These are phyloP conservation scores for Amphibalanus amphitrite DNA, from an alignment of 1,140 invertebrate species.

Conservation along the genomic window DNA sequence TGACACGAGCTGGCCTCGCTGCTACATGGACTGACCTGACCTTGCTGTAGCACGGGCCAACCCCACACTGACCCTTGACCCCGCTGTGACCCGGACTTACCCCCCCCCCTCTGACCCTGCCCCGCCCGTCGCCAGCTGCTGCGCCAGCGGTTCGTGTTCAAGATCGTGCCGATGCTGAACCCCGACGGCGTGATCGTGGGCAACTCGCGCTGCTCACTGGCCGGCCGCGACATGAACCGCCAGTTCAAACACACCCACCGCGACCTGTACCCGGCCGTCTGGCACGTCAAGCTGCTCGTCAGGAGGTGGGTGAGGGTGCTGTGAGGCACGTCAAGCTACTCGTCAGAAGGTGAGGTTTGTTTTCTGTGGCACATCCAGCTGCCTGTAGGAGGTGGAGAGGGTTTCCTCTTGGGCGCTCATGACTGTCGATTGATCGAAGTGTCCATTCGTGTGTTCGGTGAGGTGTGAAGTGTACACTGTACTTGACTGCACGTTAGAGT, in stretches of 20 bases:
- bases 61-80: not conserved
- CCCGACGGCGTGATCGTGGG: conserved; percentile 92
- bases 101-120: not conserved
- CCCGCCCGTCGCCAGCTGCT: conserved; percentile 36
- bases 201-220: conserved; percentile 72
- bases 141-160: conserved; percentile 87
- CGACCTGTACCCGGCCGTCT: conserved; percentile 80
- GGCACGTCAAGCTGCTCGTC: conserved; percentile 65
- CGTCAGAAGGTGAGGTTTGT: too few species aligned
- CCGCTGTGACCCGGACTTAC: not conserved
- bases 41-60: too few species aligned
- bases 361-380: too few species aligned
- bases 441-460: too few species aligned
- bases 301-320: conserved; percentile 48
- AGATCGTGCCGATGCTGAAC: conserved; percentile 88
- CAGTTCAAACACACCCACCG: conserved; percentile 63
- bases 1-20: too few species aligned
- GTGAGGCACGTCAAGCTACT: too few species aligned
- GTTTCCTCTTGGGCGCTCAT: too few species aligned
- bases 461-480: too few species aligned
- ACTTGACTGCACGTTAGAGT: too few species aligned
- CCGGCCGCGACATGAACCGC: conserved; percentile 70
- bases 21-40: too few species aligned
- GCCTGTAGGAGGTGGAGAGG: too few species aligned
- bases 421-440: too few species aligned